Conservation (phyloP, 2,888 invertebrate genomes). For the Emmelina monodactyla region DNA sequence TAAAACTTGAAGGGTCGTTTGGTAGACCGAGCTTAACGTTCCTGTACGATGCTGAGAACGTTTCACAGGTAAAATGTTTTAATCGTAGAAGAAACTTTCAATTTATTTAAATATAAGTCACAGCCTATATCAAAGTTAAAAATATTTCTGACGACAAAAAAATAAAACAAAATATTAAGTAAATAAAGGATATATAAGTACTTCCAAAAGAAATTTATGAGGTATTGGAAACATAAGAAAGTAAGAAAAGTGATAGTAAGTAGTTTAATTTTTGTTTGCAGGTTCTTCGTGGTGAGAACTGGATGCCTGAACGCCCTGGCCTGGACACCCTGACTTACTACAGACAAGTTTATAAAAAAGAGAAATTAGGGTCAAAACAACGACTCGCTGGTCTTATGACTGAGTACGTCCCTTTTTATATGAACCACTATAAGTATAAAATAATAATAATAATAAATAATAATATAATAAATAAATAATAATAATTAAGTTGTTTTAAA, state of each 20-base stretch:
- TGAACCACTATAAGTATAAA: too few relatives aligned
- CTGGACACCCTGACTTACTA: slow-evolving; percentile 19
- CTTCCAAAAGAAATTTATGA: background rate
- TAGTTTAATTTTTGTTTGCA: slow-evolving; percentile 8
- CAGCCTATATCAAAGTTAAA: background rate
- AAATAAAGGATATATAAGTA: too few relatives aligned
- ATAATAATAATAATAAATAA: background rate
- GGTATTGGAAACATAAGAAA: background rate
- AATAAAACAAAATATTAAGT: background rate
- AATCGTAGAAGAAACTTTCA: slow-evolving; percentile 11
- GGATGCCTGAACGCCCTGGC: slow-evolving; percentile 19
- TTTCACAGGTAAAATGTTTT: slow-evolving; percentile 27
- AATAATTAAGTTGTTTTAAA: too few relatives aligned
- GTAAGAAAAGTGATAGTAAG: background rate
- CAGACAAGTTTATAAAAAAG: background rate
- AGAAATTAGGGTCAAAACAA: background rate
- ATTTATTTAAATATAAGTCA: background rate
- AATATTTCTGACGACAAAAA: background rate
- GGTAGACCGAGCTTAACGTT: slow-evolving; percentile 22
- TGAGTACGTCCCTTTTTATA: slow-evolving; percentile 18
- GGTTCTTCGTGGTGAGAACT: slow-evolving; percentile 20
- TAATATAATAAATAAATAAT: background rate
- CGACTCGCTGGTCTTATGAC: background rate
- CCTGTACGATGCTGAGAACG: slow-evolving; percentile 28
- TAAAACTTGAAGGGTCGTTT: slow-evolving; percentile 22